phyloP scores from a whole-genome alignment of 2,888 invertebrate genomes.

The Phalangium opilio region DNA sequence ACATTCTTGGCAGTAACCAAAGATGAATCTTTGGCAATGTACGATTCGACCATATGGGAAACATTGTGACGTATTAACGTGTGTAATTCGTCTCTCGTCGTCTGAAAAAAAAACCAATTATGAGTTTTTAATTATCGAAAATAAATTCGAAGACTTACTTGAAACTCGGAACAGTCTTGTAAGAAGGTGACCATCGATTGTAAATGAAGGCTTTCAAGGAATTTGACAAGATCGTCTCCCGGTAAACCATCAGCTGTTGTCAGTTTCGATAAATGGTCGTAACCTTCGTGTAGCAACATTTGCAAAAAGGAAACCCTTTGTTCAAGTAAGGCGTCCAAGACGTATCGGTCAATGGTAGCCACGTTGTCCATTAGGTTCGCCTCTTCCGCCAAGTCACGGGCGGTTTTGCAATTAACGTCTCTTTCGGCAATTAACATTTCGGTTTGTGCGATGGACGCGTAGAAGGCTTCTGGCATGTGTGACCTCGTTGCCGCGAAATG shows the following conservation, averaged over 20 bases:
- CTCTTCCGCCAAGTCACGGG: constrained; percentile 66
- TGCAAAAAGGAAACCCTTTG: constrained; percentile 24
- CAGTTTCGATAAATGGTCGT: constrained; percentile 68
- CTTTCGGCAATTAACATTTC: constrained; percentile 63
- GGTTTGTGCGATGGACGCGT: constrained; percentile 61
- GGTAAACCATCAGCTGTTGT: constrained; percentile 41
- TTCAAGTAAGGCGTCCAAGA: constrained; percentile 39
- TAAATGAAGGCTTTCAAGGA: constrained; percentile 8
- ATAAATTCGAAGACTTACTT: constrained; percentile 33
- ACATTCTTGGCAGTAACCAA: constrained; percentile 26
- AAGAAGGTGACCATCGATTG: constrained; percentile 42
- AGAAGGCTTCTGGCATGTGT: constrained; percentile 61
- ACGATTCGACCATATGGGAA: constrained; percentile 13
- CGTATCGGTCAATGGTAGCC: constrained; percentile 61
- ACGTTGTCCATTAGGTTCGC: constrained; percentile 63
- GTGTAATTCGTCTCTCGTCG: constrained; percentile 18
- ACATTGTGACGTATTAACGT: constrained; percentile 18
- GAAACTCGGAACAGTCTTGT: constrained; percentile 51
- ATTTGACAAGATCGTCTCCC: constrained; percentile 38
- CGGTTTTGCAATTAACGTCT: constrained; percentile 72
- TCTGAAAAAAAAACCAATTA: constrained; percentile 13
- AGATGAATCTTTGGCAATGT: constrained; percentile 10
- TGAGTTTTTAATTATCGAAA: no score
- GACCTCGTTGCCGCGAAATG: constrained; percentile 73
- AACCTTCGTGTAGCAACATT: constrained; percentile 60